Base-by-base conservation (phyloP, 2,113 vertebrate genomes). In the Telmatochromis sp. region DNA sequence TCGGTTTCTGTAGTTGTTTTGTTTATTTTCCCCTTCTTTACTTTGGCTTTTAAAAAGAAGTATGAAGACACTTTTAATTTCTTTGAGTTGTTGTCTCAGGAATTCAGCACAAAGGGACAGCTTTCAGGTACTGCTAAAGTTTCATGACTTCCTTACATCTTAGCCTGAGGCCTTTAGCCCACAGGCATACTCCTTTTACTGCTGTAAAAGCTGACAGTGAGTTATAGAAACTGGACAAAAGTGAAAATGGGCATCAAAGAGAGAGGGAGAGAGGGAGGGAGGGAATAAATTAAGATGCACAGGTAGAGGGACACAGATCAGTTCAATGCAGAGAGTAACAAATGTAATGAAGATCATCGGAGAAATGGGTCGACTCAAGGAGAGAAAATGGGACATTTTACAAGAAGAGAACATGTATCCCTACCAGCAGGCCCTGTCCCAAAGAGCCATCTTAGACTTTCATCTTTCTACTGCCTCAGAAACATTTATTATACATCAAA, bases 351-450 rank as follows among this genome's bases (percentile, higher is more conserved):
- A 89, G 60, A 89, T 86, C 75, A 55, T 82, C 19, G 7, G n/a
- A 91, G 55, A 93, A 90, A 90, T 85, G 87, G 80, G 86, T 71
- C 90, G 81, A 91, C 81, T 87, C 13, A 84, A 90, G 73, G 86
- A 40, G 71, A 71, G 80, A 87, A 84, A 53, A 68, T 80, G 9
- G 87, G 17, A 63, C 85, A 89, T 80, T 92, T 68, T 83, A 83
- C 50, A 12, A 86, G 58, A 79, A 9, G 13, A 88, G 71, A 81
- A 81, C 55, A 75, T 88, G 37, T 57, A 83, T 88, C 73, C 53
- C 82, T 80, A 33, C 58, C 58, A 37, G 55, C 60, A 86, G 42
- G 21, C 78, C 71, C 40, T 7, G 65, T 57, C 81, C 86, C 71
- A 55, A 28, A 80, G 65, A 88, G 45, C 19, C 28, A 75, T 79